These are phyloP conservation scores for Tetrax tetrax DNA, from an alignment of 2,113 vertebrate genomes.

Conservation along the genomic window DNA sequence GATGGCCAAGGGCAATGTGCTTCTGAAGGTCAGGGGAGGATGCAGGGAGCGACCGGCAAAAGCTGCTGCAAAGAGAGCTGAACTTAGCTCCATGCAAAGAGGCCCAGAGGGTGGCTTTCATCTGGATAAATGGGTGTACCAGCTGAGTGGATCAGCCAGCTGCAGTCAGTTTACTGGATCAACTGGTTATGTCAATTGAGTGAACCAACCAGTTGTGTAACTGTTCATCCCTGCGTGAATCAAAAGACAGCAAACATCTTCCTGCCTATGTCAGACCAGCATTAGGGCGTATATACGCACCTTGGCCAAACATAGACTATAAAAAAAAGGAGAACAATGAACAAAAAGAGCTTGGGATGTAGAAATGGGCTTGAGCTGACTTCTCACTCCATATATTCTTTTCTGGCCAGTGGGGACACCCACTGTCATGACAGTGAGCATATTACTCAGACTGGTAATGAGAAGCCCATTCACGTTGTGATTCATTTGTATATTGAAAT, in stretches of 20 bases:
- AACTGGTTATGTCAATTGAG: not conserved
- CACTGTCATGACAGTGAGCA: fast-evolving
- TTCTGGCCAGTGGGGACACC: not conserved
- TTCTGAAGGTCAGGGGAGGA: not conserved
- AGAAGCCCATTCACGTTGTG: not conserved
- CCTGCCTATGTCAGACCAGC: fast-evolving
- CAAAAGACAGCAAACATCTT: not conserved
- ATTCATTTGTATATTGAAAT: not conserved
- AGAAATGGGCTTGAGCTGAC: not conserved
- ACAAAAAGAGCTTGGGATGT: not conserved
- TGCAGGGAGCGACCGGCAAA: not conserved
- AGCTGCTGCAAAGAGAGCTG: not conserved
- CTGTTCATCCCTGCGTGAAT: not conserved
- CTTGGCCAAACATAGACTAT: not conserved
- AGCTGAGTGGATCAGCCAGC: not conserved
- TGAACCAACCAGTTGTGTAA: not conserved
- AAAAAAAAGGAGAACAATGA: not conserved
- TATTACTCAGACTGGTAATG: not conserved
- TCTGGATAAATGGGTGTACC: not conserved
- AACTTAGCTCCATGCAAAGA: not conserved
- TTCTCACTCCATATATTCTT: not conserved
- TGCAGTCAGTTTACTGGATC: not conserved
- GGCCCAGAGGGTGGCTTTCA: not conserved
- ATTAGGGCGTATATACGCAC: fast-evolving
- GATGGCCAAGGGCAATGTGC: not conserved